A percentile compares a stretch with the other conserved stretches of the same genome.
These are phyloP conservation scores for Pedicia rivosa DNA, from an alignment of 2,888 invertebrate genomes.

Conservation along the genomic window DNA sequence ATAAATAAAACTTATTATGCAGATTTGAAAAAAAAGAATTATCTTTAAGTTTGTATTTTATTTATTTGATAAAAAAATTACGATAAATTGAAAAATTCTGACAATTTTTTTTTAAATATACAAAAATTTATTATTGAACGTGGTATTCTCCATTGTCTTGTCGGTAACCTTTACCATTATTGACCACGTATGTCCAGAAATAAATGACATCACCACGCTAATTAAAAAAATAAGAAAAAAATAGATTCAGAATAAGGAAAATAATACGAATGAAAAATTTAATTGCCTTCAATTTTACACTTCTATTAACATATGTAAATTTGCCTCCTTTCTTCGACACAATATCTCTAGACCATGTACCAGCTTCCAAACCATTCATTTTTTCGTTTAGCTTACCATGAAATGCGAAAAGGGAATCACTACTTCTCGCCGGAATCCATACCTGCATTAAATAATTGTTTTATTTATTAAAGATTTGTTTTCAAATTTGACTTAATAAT, in stretches of 20 bases:
- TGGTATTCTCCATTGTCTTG: slow-evolving; percentile 32
- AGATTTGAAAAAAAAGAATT: too few species aligned
- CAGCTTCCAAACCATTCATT: slow-evolving; percentile 51
- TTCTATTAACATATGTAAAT: slow-evolving; percentile 47
- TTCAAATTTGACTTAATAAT: too few species aligned
- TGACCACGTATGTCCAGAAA: slow-evolving; percentile 60
- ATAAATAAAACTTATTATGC: too few species aligned
- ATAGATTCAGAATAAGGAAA: too few species aligned
- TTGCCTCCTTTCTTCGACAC: slow-evolving; percentile 40
- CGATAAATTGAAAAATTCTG: too few species aligned
- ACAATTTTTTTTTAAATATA: too few species aligned
- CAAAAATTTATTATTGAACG: not conserved
- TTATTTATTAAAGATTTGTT: too few species aligned
- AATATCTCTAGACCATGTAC: slow-evolving; percentile 48
- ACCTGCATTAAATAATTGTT: too few species aligned
- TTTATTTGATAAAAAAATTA: too few species aligned
- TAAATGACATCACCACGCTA: slow-evolving; percentile 50
- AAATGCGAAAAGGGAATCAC: slow-evolving; percentile 54
- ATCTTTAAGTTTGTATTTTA: too few species aligned
- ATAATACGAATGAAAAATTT: too few species aligned
- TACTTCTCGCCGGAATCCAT: slow-evolving; percentile 32
- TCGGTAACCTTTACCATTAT: slow-evolving; percentile 50
- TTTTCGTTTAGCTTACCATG: slow-evolving; percentile 60
- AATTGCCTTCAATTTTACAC: not conserved
- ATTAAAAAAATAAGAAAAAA: not conserved